Evolutionary conservation across 2,888 invertebrate species (phyloP), one percentile per base, ranked within the genome.

Genomic region (Megaustenia siamemsis): DNA sequence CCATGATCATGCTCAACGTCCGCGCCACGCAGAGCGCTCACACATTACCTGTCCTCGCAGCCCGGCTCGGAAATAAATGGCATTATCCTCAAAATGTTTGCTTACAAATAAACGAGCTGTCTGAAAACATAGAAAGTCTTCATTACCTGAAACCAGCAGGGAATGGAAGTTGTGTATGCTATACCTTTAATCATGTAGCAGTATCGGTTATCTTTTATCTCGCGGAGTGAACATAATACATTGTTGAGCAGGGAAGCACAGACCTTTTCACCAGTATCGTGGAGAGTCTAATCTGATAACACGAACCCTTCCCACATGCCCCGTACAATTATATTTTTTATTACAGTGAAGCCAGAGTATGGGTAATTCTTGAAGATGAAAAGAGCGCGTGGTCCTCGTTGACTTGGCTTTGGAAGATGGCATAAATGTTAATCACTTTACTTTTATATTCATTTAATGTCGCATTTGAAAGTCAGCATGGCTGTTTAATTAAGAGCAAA

Each of bases 221-320:
- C 8, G 15, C 10, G 35, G 4, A 78, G 35, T 21, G 56, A 60
- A 60, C 28, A 78, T 63, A 45, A 63, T 63, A 78, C 63, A 49
- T 68, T 79, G 40, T 15, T n/a, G 68, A 35, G 75, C 49, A 53
- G 75, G 21, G 28, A 28, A 71, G 43, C 43, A 43, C n/a, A 12
- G n/a, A 43, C 43, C n/a, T 24, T 43, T 1, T 12, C 10, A 43
- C 8, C 12, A 43, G 71, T n/a, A 45, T n/a, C 10, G n/a, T 6
- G 18, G 75, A 3, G 75, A 32, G 75, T 32, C 10, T 53, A 49
- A 75, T 75, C 53, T 75, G 75, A 75, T 75, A 53, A 75, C 15
- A 24, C 21, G n/a, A 43, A 24, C 4, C 1, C 12, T n/a, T n/a
- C n/a, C n/a, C n/a, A n/a, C n/a, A n/a, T n/a, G n/a, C n/a, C n/a